A percentile compares a stretch with the other conserved stretches of the same genome.
Conservation (phyloP, 2,113 vertebrate species). For the Caranx ignobilis region DNA sequence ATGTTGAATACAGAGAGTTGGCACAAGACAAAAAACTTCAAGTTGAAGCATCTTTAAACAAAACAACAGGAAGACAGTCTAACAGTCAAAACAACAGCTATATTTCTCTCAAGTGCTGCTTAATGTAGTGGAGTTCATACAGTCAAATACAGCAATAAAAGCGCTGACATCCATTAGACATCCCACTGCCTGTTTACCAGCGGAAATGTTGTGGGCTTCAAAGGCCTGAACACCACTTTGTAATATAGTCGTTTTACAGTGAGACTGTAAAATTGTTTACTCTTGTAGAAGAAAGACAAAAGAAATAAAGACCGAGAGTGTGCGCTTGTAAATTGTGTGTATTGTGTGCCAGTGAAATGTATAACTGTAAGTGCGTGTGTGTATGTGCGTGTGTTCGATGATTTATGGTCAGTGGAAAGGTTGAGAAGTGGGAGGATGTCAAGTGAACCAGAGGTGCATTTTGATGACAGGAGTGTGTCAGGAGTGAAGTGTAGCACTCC, state of each 20-base stretch:
- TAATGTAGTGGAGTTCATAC: not conserved
- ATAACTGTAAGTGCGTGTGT: not conserved
- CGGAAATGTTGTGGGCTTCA: not conserved
- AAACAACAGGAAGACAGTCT: too few relatives aligned
- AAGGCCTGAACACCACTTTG: not conserved
- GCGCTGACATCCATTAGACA: not conserved
- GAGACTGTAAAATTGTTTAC: not conserved
- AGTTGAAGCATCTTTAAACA: too few relatives aligned
- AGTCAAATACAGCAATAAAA: not conserved
- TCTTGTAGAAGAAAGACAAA: not conserved
- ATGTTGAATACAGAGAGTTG: not conserved
- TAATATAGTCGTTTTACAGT: not conserved
- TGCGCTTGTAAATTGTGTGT: constrained; percentile 6
- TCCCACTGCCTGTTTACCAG: not conserved
- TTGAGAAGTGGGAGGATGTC: constrained; percentile 42
- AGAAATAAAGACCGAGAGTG: not conserved
- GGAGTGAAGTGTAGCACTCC: constrained; percentile 38
- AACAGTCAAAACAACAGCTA: too few relatives aligned
- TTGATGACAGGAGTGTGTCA: constrained; percentile 34
- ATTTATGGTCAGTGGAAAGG: constrained; percentile 47
- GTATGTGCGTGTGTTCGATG: constrained; percentile 3
- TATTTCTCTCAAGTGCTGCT: not conserved
- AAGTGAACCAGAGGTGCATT: constrained; percentile 39
- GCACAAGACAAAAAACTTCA: too few relatives aligned
- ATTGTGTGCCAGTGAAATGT: constrained; percentile 5